phyloP scores from a whole-genome alignment of 2,888 invertebrate genomes.

The Salpingus planirostris region DNA sequence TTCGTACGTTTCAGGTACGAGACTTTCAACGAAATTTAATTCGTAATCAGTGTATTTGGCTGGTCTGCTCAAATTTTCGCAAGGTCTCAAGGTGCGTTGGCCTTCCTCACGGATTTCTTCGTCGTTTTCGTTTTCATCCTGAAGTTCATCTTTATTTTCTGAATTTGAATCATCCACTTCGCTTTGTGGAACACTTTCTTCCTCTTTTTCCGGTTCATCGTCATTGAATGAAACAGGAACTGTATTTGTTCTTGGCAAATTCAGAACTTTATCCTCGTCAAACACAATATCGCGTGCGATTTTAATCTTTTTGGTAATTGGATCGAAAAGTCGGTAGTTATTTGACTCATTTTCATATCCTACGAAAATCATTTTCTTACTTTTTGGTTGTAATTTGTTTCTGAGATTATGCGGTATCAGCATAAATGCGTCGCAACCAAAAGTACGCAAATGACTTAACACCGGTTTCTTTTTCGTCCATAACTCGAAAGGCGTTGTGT shows the following conservation, averaged over 20 bases:
- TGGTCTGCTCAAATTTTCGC: background rate
- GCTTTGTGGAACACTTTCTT: too few species aligned
- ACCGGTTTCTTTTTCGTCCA: conserved; percentile 11
- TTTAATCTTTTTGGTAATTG: background rate
- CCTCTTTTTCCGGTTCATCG: too few species aligned
- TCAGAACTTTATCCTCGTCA: too few species aligned
- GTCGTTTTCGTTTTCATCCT: too few species aligned
- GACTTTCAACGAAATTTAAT: background rate
- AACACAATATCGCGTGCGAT: conserved; percentile 2
- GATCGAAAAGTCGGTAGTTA: conserved; percentile 1
- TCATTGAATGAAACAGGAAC: too few species aligned
- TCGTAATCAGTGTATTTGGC: background rate
- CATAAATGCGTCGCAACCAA: conserved; percentile 12
- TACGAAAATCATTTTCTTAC: conserved; percentile 2
- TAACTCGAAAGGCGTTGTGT: conserved; percentile 7
- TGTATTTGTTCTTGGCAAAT: too few species aligned
- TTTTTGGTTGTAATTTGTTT: conserved; percentile 2
- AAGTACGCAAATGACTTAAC: conserved; percentile 19
- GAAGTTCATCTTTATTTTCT: too few species aligned
- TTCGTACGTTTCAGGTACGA: conserved; percentile 7
- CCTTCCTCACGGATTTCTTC: too few species aligned
- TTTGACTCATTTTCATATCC: conserved; percentile 2
- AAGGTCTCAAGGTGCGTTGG: background rate
- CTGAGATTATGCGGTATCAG: conserved; percentile 11
- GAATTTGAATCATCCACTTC: too few species aligned